A percentile compares a stretch with the other conserved stretches of the same genome.
Evolutionary conservation across 2,888 invertebrate species (phyloP).

Genomic region (Melanchra persicariae): DNA sequence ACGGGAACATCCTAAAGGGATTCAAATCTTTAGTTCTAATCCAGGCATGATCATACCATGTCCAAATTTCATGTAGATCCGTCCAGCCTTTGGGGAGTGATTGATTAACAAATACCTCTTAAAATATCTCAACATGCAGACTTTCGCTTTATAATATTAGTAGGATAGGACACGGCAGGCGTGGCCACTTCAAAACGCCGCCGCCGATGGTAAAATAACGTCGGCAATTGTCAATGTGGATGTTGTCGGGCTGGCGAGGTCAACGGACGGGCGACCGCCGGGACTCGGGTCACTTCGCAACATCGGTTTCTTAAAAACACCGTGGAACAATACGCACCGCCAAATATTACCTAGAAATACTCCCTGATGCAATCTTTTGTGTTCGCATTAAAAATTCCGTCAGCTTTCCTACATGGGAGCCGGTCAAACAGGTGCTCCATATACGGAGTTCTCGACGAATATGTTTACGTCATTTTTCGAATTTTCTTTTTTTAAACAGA

Average conservation of each 20-base stretch:
- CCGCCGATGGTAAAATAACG: slow-evolving; percentile 68
- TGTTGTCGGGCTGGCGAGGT: slow-evolving; percentile 76
- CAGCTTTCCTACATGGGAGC: slow-evolving; percentile 33
- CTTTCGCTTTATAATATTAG: neutral
- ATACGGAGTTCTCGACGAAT: slow-evolving; percentile 28
- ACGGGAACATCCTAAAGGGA: neutral
- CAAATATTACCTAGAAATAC: slow-evolving; percentile 55
- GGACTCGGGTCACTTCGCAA: slow-evolving; percentile 71
- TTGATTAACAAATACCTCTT: neutral
- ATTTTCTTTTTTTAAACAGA: slow-evolving; percentile 21
- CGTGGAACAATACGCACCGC: slow-evolving; percentile 57
- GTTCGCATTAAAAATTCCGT: slow-evolving; percentile 49
- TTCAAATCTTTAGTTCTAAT: neutral
- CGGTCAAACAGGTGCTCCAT: slow-evolving; percentile 51
- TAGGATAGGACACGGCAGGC: slow-evolving; percentile 14
- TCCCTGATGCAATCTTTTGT: slow-evolving; percentile 51
- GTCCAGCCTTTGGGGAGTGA: neutral
- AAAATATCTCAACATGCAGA: neutral
- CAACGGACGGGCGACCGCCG: slow-evolving; percentile 82
- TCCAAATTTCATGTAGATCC: neutral
- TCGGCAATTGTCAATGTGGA: slow-evolving; percentile 74
- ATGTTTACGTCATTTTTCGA: slow-evolving; percentile 42
- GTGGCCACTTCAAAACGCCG: slow-evolving; percentile 33
- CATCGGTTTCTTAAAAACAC: slow-evolving; percentile 62
- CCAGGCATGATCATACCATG: too few species aligned